Percentiles rank a stretch among this genome's conserved stretches.
Conservation (phyloP, 1,140 invertebrate genomes). For the Caenorhabditis briggsae region DNA sequence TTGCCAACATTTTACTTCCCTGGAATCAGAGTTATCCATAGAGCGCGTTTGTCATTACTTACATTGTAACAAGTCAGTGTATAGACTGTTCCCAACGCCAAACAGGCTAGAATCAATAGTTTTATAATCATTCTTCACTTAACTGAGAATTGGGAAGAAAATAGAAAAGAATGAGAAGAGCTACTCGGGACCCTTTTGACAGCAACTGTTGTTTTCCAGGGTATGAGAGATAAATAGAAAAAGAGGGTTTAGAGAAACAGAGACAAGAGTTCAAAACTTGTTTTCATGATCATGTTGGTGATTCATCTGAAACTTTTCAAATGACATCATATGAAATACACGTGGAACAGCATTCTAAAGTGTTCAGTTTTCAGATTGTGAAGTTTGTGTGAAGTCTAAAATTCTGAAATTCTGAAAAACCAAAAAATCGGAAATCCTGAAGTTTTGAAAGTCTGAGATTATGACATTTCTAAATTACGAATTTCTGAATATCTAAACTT, state of each 20-base stretch:
- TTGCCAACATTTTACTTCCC: constrained; percentile 33
- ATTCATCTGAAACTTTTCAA: neutral
- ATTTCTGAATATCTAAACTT: too few species aligned
- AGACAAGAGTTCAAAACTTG: constrained; percentile 11
- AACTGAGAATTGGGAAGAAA: neutral
- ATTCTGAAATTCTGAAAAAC: too few species aligned
- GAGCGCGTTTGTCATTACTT: neutral
- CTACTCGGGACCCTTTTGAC: neutral
- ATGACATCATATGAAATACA: neutral
- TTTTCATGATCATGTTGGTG: constrained; percentile 19
- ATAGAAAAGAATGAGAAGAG: neutral
- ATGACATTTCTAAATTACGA: too few species aligned
- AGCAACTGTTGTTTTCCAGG: constrained; percentile 34
- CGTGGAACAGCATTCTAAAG: too few species aligned
- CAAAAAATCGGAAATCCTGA: too few species aligned
- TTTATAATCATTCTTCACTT: neutral
- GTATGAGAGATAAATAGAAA: neutral
- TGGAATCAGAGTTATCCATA: neutral
- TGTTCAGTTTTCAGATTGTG: too few species aligned
- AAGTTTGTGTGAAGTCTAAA: too few species aligned
- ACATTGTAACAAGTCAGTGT: constrained; percentile 61
- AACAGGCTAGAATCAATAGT: neutral
- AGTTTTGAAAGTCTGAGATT: too few species aligned
- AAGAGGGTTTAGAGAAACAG: neutral
- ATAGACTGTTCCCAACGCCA: neutral